phyloP scores from a whole-genome alignment of 92 coral and sea anemone species.

The Porites rus region DNA sequence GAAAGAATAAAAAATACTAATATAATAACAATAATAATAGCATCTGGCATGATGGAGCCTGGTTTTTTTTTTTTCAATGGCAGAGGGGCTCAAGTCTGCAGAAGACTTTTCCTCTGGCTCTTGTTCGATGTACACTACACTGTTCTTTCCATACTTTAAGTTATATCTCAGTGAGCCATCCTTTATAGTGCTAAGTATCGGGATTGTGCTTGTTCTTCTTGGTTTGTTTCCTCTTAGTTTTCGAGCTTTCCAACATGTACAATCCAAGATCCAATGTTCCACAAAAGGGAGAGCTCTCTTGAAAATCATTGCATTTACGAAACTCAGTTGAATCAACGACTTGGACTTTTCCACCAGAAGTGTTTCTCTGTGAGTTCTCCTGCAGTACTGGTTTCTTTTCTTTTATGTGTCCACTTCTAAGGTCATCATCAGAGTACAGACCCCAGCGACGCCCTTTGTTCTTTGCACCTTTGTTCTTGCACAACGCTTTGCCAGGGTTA shows the following conservation, averaged over 20 bases:
- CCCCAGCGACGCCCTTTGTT: conserved; percentile 80
- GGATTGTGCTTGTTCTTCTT: not conserved
- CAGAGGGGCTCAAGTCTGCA: not conserved
- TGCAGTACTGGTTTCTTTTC: not conserved
- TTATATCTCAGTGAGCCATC: not conserved
- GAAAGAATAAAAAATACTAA: too few relatives aligned
- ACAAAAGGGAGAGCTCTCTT: not conserved
- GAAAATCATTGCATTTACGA: not conserved
- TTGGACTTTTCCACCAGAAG: conserved; percentile 27
- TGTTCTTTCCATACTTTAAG: conserved; percentile 63
- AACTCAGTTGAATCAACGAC: conserved; percentile 5
- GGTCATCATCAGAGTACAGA: conserved; percentile 38
- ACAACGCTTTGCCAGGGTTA: conserved; percentile 49
- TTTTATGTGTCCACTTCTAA: not conserved
- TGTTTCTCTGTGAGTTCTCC: not conserved
- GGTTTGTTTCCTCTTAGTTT: not conserved
- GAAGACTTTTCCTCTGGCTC: not conserved
- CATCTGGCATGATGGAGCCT: not conserved
- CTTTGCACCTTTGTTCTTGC: conserved; percentile 62
- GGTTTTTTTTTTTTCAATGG: not conserved
- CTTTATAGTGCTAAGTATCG: not conserved
- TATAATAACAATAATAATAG: too few relatives aligned
- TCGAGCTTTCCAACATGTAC: conserved; percentile 1
- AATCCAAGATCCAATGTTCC: conserved; percentile 10
- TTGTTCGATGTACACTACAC: conserved; percentile 19